Evolutionary conservation across 2,113 vertebrate species (phyloP).

Genomic region (Arizona elegans): DNA sequence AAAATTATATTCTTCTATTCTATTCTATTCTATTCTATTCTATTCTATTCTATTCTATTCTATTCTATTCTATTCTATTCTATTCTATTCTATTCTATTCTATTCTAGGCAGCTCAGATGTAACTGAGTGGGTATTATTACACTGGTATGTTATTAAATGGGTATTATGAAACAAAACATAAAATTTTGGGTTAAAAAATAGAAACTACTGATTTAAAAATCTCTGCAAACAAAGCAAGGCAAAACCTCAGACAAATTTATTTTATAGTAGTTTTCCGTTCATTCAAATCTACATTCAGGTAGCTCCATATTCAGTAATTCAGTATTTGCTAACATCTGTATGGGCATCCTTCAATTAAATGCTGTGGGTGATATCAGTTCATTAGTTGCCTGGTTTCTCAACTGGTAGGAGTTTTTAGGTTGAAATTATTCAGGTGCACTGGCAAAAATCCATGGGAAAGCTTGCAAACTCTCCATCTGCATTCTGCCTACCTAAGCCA

Average conservation of each 20-base stretch:
- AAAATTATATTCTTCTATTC: too few relatives aligned
- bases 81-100: too few relatives aligned
- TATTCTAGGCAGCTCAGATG: background rate
- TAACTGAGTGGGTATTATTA: background rate
- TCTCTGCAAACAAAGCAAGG: background rate
- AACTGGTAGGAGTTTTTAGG: slow-evolving; percentile 37
- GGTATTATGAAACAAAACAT: background rate
- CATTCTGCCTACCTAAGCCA: slow-evolving; percentile 36
- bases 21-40: too few relatives aligned
- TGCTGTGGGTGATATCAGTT: slow-evolving; percentile 1
- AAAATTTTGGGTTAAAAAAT: background rate
- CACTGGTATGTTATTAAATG: background rate
- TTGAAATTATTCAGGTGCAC: slow-evolving; percentile 31
- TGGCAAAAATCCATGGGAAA: slow-evolving; percentile 41
- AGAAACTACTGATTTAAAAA: background rate
- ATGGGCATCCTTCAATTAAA: background rate
- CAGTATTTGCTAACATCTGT: slow-evolving; percentile 1
- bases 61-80: too few relatives aligned
- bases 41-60: too few relatives aligned
- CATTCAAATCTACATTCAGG: background rate
- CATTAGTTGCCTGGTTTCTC: slow-evolving; percentile 21
- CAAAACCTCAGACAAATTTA: slow-evolving; percentile 28
- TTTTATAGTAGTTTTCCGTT: background rate
- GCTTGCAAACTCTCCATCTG: slow-evolving; percentile 36
- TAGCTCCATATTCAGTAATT: background rate